Percentiles rank a stretch among this genome's conserved stretches.
phyloP scores from a whole-genome alignment of 2,888 invertebrate species.

The Copidosoma aretas region DNA sequence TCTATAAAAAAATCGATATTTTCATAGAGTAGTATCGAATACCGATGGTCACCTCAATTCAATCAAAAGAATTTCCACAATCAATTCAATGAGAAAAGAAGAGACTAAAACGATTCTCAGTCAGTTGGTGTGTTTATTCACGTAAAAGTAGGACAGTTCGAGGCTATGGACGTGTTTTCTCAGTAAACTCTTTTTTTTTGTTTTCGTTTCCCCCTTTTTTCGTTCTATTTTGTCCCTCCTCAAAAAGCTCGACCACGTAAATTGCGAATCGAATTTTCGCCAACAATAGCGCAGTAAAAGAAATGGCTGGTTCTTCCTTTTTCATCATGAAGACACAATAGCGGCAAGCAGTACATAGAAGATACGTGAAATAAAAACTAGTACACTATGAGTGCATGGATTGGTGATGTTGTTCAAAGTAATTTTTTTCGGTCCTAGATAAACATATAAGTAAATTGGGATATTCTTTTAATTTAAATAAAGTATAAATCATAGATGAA shows the following conservation, averaged over 20 bases:
- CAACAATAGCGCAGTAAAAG: conserved; percentile 27
- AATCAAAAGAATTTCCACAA: neutral
- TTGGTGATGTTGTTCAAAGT: no score
- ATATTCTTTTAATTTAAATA: no score
- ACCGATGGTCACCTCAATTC: neutral
- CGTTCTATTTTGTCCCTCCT: neutral
- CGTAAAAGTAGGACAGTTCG: neutral
- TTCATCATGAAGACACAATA: neutral
- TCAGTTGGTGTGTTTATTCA: neutral
- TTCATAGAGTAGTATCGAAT: neutral
- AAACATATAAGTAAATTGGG: no score
- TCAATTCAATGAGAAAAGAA: neutral
- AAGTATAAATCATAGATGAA: no score
- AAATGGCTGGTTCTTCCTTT: conserved; percentile 10
- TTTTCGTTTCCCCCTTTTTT: neutral
- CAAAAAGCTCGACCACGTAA: conserved; percentile 24
- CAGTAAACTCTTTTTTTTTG: neutral
- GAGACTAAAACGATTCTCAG: neutral
- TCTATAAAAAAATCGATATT: neutral
- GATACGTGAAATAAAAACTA: no score
- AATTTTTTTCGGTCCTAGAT: no score
- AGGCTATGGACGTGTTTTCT: neutral
- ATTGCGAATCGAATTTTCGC: conserved; percentile 32
- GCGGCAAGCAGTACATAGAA: neutral
- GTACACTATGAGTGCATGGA: no score